Percentiles rank a stretch among this genome's conserved stretches.
These are phyloP conservation scores for Pollachius pollachius DNA, from an alignment of 2,113 vertebrate genomes.

Conservation along the genomic window DNA sequence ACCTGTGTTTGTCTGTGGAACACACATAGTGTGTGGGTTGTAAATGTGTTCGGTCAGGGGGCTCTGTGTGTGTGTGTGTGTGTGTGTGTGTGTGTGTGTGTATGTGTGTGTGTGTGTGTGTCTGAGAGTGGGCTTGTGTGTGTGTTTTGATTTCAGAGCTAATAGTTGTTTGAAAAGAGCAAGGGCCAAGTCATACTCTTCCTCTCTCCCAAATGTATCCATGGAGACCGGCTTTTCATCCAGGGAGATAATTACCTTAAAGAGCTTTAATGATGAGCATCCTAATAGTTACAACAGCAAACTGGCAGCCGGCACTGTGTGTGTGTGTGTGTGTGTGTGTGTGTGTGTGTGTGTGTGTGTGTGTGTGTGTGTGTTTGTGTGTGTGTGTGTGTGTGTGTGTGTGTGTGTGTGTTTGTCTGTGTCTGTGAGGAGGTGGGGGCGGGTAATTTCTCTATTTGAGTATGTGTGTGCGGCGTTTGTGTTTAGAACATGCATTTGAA, in stretches of 20 bases:
- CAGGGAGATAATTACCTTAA: background rate
- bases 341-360: slow-evolving; percentile 5
- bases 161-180: background rate
- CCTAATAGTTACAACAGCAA: background rate
- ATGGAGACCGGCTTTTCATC: background rate
- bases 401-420: background rate
- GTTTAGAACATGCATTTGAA: no score
- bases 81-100: background rate
- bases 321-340: slow-evolving; percentile 6
- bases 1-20: background rate
- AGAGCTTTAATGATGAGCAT: background rate
- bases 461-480: no score
- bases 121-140: background rate
- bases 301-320: background rate
- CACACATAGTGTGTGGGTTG: no score
- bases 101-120: slow-evolving; percentile 14
- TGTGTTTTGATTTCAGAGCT: background rate
- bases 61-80: slow-evolving; percentile 14
- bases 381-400: slow-evolving; percentile 5
- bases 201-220: background rate
- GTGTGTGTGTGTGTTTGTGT: slow-evolving; percentile 1
- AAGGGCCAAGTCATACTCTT: background rate
- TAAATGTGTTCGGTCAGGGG: background rate
- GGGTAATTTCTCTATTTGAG: no score
- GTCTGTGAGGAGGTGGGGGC: no score